Conservation (phyloP, 2,113 vertebrate species). For the Mustela nigripes region DNA sequence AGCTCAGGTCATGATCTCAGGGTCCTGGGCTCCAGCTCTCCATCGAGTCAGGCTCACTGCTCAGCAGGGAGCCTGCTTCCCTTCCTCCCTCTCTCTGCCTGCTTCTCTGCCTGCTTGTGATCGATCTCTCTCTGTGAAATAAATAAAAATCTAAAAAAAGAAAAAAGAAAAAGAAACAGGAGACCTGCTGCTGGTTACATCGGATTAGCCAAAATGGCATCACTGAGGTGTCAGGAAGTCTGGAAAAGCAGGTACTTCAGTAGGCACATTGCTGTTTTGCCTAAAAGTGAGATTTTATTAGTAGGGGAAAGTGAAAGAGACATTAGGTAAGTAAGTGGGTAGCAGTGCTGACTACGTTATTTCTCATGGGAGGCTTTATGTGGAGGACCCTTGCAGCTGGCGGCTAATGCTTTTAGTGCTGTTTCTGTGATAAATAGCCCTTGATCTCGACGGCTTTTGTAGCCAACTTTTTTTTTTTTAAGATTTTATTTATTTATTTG, state of each 20-base stretch:
- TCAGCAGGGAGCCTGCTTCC: too few species aligned
- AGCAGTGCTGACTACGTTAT: too few species aligned
- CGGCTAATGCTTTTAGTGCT: background rate
- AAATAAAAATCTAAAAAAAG: too few species aligned
- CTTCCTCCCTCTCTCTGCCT: too few species aligned
- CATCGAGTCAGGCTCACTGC: too few species aligned
- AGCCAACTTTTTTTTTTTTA: background rate
- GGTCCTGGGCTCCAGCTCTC: too few species aligned
- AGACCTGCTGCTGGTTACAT: background rate
- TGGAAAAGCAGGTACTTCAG: background rate
- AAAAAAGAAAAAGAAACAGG: too few species aligned
- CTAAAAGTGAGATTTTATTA: conserved; percentile 16
- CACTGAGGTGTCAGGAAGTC: background rate
- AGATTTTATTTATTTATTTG: too few species aligned
- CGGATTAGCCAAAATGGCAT: background rate
- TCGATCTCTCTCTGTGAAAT: too few species aligned
- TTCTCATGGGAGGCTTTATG: background rate
- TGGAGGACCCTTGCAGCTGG: background rate
- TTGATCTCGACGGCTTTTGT: background rate
- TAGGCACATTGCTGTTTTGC: background rate
- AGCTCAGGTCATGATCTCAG: too few species aligned
- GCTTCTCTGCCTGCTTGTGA: too few species aligned
- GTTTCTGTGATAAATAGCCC: background rate
- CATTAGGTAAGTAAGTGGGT: fast-evolving
- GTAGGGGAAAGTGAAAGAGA: background rate